phyloP scores from a whole-genome alignment of 2,797 vertebrate genomes.

The Tarsius wallacei region DNA sequence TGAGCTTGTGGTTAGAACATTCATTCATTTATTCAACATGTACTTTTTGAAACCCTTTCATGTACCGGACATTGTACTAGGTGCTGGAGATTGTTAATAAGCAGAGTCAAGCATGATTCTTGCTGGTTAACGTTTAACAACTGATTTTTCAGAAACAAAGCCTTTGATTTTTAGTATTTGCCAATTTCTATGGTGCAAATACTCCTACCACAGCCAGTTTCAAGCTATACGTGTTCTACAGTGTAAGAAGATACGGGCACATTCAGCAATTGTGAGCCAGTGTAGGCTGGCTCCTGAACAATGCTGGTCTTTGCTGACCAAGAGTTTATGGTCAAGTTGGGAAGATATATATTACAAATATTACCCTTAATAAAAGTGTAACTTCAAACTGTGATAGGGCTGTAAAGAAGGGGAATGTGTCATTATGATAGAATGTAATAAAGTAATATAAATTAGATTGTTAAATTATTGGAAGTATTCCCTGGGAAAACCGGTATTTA shows the following conservation, averaged over 20 bases:
- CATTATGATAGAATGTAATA: background rate
- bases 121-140: slow-evolving; percentile 6
- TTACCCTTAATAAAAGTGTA: background rate
- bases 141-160: slow-evolving; percentile 5
- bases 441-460: background rate
- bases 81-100: background rate
- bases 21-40: background rate
- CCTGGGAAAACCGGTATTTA: background rate
- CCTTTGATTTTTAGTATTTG: background rate
- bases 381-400: background rate
- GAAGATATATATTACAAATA: background rate
- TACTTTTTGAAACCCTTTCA: background rate
- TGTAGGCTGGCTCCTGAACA: background rate
- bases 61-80: background rate
- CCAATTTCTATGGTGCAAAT: background rate
- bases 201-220: background rate
- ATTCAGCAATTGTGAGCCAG: background rate
- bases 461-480: background rate
- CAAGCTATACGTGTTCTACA: background rate
- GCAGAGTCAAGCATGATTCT: background rate
- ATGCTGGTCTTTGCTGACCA: background rate
- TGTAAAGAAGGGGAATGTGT: background rate
- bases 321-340: background rate
- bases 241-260: background rate
- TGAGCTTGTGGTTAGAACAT: background rate